phyloP scores from a whole-genome alignment of 2,888 invertebrate genomes.

The Machimus atricapillus region DNA sequence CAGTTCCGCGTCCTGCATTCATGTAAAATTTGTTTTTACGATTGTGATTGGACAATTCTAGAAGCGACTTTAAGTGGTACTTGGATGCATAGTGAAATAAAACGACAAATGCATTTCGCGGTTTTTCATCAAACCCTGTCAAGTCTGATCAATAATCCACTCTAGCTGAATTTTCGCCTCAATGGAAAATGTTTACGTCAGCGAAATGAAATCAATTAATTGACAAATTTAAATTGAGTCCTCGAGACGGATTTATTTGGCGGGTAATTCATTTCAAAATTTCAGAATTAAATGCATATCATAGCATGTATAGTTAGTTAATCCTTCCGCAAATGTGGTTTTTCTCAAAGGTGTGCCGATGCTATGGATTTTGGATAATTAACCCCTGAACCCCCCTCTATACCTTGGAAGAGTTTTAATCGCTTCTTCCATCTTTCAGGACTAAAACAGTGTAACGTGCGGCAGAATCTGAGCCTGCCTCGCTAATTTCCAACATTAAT shows the following conservation, averaged over 20 bases:
- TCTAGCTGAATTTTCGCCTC: neutral
- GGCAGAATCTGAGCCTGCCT: neutral
- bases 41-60: neutral
- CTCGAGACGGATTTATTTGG: neutral
- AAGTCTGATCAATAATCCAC: neutral
- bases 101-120: neutral
- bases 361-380: neutral
- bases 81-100: neutral
- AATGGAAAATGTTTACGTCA: neutral
- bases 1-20: neutral
- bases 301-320: neutral
- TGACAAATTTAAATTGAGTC: neutral
- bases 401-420: neutral
- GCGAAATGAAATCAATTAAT: neutral
- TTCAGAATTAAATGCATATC: neutral
- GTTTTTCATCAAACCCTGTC: neutral
- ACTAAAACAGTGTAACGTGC: neutral
- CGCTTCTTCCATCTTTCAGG: neutral
- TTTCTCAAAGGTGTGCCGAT: neutral
- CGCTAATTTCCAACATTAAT: neutral
- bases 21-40: neutral
- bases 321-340: neutral
- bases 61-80: neutral
- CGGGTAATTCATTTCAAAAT: neutral
- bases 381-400: neutral